These are phyloP conservation scores for Aproaerema taeniolella DNA, from an alignment of 2,888 invertebrate species.

Conservation along the genomic window DNA sequence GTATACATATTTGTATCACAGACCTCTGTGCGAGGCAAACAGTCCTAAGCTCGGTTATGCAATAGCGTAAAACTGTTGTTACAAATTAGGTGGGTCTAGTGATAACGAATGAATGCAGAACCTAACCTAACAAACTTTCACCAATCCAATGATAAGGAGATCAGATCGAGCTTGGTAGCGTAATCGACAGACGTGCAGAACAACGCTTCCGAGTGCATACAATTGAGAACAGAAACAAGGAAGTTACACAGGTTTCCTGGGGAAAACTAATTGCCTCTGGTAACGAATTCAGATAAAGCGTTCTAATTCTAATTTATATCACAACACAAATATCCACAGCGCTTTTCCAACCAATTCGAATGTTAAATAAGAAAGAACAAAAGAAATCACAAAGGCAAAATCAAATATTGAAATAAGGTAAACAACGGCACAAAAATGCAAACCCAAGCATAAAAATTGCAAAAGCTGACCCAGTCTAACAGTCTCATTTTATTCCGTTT, in stretches of 20 bases:
- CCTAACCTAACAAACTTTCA: constrained; percentile 51
- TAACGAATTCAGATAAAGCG: constrained; percentile 7
- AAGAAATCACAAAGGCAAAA: not conserved
- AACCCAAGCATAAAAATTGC: constrained; percentile 5
- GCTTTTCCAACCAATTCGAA: no score
- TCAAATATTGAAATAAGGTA: constrained; percentile 3
- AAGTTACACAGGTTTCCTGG: constrained; percentile 39
- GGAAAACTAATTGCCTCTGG: constrained; percentile 14
- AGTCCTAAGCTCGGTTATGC: constrained; percentile 12
- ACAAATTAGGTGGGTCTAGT: constrained; percentile 14
- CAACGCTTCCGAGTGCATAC: constrained; percentile 54
- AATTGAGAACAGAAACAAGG: constrained; percentile 44
- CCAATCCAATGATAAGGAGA: constrained; percentile 44
- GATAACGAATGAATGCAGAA: constrained; percentile 13
- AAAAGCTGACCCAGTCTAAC: constrained; percentile 6
- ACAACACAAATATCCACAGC: not conserved
- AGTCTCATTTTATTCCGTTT: constrained; percentile 2
- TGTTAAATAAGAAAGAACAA: not conserved
- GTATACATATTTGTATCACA: no score
- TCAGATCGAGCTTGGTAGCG: constrained; percentile 53
- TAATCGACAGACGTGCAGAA: constrained; percentile 52
- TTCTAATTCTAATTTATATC: no score
- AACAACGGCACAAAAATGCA: constrained; percentile 2
- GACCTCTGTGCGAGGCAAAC: no score
- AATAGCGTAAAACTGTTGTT: constrained; percentile 6